Evolutionary conservation across 2,113 vertebrate species (phyloP).

Genomic region (Chrysochloris asiatica): DNA sequence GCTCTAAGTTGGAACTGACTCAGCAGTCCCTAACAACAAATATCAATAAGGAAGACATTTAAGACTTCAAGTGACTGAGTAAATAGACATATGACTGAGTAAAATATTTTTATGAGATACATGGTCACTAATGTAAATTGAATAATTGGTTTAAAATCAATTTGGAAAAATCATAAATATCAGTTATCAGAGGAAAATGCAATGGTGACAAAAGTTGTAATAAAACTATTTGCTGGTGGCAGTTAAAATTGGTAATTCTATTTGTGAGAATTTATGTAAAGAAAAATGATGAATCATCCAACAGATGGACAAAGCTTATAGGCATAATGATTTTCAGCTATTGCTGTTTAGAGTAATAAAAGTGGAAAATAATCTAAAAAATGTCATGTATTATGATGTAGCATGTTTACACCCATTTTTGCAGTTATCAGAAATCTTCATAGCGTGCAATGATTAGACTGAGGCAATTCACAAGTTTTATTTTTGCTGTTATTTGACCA

Average conservation of each 20-base stretch:
- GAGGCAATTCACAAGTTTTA: neutral
- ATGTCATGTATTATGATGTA: no score
- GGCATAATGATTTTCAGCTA: neutral
- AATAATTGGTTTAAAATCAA: no score
- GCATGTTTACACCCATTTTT: neutral
- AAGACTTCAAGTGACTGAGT: neutral
- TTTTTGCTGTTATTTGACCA: neutral
- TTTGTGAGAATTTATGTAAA: conserved; percentile 29
- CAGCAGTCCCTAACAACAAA: neutral
- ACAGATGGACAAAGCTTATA: neutral
- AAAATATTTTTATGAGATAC: neutral
- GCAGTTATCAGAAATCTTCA: neutral
- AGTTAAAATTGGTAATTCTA: neutral
- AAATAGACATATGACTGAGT: neutral
- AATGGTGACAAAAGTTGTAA: neutral
- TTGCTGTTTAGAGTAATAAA: neutral
- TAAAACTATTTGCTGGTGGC: neutral
- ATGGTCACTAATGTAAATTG: neutral
- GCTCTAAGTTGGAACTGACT: no score
- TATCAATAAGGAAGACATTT: neutral
- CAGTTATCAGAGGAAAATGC: neutral
- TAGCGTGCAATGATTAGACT: neutral
- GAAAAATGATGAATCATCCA: neutral
- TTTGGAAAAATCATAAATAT: no score
- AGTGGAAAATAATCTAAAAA: neutral